Evolutionary conservation across 2,113 vertebrate genomes (phyloP), one percentile per base, ranked within the genome.

Genomic region (Dolichotis patagonum): DNA sequence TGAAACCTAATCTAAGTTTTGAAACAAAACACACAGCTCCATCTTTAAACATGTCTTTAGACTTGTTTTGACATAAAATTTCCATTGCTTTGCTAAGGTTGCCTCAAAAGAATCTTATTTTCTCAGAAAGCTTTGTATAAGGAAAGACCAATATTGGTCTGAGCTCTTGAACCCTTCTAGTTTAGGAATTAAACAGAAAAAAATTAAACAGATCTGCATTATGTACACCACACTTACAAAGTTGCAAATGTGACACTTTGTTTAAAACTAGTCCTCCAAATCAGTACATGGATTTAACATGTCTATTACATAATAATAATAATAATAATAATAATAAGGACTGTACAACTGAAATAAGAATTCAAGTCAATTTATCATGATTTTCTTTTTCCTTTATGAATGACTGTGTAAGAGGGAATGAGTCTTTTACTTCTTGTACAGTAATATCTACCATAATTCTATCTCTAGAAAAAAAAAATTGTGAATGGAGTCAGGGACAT

Each of bases 1-100:
- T 11, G 19, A 92, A 92, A 69, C 19, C 62, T 94, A 89, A 94
- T 80, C 78, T 86, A 96, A 93, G 22, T 77, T 88, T 62, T 95
- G 60, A 96, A 96, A 95, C 54, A 94, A 96, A 96, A 95, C 49
- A 67, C 22, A 60, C 28, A 60, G 22, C 88, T 95, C 56, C 20
- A 89, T 81, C 83, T 96, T 73, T 91, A 94, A 97, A 83, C 52
- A 82, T 91, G 13, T 94, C 88, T 94, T 93, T 80, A 75, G 41
- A 19, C 91, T 60, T 92, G 75, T 91, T 95, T 95, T 85, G 46
- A 88, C 38, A 19, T 73, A 43, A 83, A 85, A 94, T 75, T 87
- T 43, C 38, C 73, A 62, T 83, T 90, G 81, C 65, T 77, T 90
- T 90, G 80, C 93, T 86, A 38, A 62, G 38, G 89, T 85, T 88